phyloP scores from a whole-genome alignment of 23 tunicate genomes.

The Botrylloides violaceus region DNA sequence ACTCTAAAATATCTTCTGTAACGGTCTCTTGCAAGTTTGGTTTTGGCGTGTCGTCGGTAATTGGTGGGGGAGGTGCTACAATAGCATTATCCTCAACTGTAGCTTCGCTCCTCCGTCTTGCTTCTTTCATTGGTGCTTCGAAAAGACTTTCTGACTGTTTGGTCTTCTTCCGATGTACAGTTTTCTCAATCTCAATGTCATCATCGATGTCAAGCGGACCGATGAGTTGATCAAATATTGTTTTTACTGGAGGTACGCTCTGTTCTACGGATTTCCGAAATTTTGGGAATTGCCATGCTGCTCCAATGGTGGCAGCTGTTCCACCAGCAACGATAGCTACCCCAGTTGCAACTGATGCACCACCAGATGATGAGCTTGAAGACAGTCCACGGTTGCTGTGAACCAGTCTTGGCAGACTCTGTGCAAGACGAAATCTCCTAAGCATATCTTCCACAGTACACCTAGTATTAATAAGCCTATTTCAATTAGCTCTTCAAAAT shows the following conservation, averaged over 20 bases:
- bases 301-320: neutral
- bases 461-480: too few relatives aligned
- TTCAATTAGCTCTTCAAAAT: too few relatives aligned
- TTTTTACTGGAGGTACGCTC: slow-evolving; percentile 2
- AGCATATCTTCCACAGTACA: neutral
- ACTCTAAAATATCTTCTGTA: neutral
- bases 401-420: neutral
- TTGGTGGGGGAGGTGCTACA: too few relatives aligned
- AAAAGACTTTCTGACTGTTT: too few relatives aligned
- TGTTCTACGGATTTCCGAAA: slow-evolving; percentile 2
- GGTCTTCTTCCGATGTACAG: neutral
- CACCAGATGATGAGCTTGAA: neutral
- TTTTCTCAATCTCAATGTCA: neutral
- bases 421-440: neutral
- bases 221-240: slow-evolving; percentile 6
- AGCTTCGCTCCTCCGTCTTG: slow-evolving; percentile 1
- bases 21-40: neutral
- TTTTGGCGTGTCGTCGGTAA: neutral
- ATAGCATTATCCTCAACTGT: too few relatives aligned
- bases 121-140: slow-evolving; percentile 5
- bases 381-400: neutral
- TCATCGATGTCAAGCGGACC: neutral
- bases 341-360: neutral
- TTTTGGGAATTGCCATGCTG: slow-evolving; percentile 11
- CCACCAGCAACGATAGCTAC: neutral